Percentiles rank a stretch among this genome's conserved stretches.
These are phyloP conservation scores for Neuroscelio doddi DNA, from an alignment of 2,888 invertebrate species.

Conservation along the genomic window DNA sequence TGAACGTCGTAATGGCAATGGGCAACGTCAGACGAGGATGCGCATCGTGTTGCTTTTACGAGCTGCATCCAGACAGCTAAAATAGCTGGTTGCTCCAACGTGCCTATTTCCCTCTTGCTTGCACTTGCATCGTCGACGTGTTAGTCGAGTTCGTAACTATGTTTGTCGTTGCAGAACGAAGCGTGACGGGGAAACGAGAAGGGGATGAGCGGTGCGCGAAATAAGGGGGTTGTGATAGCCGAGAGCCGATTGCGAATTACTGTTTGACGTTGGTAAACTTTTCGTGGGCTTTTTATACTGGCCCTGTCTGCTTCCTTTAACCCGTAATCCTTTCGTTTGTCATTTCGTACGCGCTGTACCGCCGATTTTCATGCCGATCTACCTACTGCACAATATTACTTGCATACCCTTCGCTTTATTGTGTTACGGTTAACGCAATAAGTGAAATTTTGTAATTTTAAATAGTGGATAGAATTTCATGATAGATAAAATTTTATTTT, in stretches of 20 bases:
- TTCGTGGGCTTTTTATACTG: conserved; percentile 47
- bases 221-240: conserved; percentile 19
- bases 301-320: conserved; percentile 31
- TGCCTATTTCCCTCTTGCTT: conserved; percentile 22
- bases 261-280: conserved; percentile 57
- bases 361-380: conserved; percentile 19
- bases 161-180: conserved; percentile 55
- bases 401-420: too few relatives aligned
- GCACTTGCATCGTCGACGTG: conserved; percentile 26
- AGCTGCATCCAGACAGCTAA: conserved; percentile 45
- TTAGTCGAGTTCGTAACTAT: conserved; percentile 52
- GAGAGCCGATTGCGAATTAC: conserved; percentile 54
- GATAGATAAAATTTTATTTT: too few relatives aligned
- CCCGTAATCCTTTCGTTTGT: conserved; percentile 45
- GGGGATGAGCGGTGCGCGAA: conserved; percentile 9
- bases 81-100: conserved; percentile 30
- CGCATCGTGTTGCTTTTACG: conserved; percentile 44
- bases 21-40: conserved; percentile 35
- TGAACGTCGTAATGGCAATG: conserved; percentile 39
- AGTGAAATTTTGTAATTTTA: too few relatives aligned
- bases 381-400: conserved; percentile 5
- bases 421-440: too few relatives aligned
- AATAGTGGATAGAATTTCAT: too few relatives aligned
- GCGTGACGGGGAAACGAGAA: conserved; percentile 47
- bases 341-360: conserved; percentile 42